These are phyloP conservation scores for Julus scanicus DNA, from an alignment of 2,888 invertebrate genomes.

Conservation along the genomic window DNA sequence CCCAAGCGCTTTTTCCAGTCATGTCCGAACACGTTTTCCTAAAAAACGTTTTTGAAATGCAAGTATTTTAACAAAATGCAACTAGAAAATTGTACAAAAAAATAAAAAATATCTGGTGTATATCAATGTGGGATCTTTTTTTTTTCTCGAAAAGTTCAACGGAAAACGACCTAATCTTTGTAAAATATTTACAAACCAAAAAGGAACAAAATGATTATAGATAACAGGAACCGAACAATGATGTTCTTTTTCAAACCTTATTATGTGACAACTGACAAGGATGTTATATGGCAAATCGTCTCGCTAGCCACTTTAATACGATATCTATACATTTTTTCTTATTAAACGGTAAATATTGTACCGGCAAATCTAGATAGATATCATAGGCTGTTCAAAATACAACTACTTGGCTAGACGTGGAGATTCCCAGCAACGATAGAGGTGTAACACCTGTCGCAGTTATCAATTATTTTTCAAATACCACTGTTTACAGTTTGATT, in stretches of 20 bases:
- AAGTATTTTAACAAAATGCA: too few species aligned
- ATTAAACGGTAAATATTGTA: not conserved
- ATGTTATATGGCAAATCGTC: not conserved
- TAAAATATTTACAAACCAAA: slow-evolving; percentile 23
- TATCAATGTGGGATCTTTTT: not conserved
- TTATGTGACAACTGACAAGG: not conserved
- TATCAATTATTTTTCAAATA: not conserved
- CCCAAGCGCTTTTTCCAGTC: too few species aligned
- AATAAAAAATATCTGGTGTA: not conserved
- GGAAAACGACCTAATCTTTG: not conserved
- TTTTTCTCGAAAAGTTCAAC: not conserved
- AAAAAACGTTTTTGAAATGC: too few species aligned
- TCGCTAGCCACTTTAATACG: not conserved
- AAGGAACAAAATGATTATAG: not conserved
- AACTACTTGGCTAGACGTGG: not conserved
- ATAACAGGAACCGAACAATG: slow-evolving; percentile 5
- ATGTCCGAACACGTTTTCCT: too few species aligned
- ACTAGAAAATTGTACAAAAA: too few species aligned
- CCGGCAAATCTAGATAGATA: not conserved
- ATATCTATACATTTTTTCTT: too few species aligned
- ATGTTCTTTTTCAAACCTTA: not conserved
- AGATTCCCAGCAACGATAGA: slow-evolving; percentile 22
- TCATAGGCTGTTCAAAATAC: not conserved
- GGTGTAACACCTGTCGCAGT: slow-evolving; percentile 22
- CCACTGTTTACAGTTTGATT: slow-evolving; percentile 3